Base-by-base conservation (phyloP, 2,888 invertebrate genomes). In the Acrobasis consociella region DNA sequence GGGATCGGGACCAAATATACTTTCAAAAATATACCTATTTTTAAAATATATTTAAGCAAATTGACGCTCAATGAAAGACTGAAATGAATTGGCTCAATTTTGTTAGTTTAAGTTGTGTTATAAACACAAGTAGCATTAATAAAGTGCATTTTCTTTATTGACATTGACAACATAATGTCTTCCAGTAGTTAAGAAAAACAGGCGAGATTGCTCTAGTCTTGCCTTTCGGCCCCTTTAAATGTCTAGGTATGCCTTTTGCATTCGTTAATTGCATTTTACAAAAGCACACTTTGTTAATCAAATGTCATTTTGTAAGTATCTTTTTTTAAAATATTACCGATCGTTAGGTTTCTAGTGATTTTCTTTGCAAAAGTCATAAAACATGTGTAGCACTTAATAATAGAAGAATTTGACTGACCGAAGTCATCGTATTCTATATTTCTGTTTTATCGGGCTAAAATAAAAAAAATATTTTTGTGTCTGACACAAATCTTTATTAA, bases 11-110 rank as follows among this genome's bases (percentile, higher is more conserved):
- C 42, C 63, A 64, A 60, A 56, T 31, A 17, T 37, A 2, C 46
- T 49, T 60, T 46, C 61, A 53, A 53, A 52, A 7, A 56, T 31
- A 56, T 31, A 31, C 7, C 13, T 39, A 42, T 17, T 17, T 46
- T 22, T 39, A 11, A 31, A 31, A 42, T 9, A 46, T 10, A 11
- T 59, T 16, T 50, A 61, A 56, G 61, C 31, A 60, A 63, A 65
- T 62, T 64, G 53, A 49, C 63, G 75, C 75, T 79, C 74, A 80
- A 80, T 69, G 56, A 64, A 82, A 85, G 85, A 85, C 85, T 85
- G 85, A 82, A 71, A 66, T 64, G 62, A 64, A 80, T 80, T 76
- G 77, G 85, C 86, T 85, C 85, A 86, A 85, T 69, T 69, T 72
- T 63, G 62, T 69, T 62, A 58, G 38, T 15, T 49, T 53, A 49